phyloP scores from a whole-genome alignment of 2,888 invertebrate genomes.

The Morinoia aosen region DNA sequence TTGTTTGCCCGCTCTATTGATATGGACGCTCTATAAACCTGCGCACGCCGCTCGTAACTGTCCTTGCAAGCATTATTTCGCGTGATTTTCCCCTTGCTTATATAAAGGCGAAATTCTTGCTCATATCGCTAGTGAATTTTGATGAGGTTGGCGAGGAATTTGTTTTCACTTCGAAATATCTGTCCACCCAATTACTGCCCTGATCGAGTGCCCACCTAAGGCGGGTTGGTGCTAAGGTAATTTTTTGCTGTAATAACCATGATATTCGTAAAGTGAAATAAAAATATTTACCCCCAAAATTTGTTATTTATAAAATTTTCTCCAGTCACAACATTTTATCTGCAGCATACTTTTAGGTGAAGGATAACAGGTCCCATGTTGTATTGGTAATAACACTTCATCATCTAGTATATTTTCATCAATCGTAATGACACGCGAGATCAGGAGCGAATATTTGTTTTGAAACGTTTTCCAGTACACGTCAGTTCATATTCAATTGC shows the following conservation, averaged over 20 bases:
- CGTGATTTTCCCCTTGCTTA: background rate
- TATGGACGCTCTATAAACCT: conserved; percentile 11
- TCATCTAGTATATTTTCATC: too few relatives aligned
- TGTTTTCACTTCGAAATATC: background rate
- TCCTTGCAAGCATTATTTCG: background rate
- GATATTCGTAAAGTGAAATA: background rate
- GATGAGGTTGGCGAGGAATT: background rate
- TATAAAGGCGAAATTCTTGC: background rate
- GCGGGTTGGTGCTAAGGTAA: background rate
- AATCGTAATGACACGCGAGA: too few relatives aligned
- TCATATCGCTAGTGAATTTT: background rate
- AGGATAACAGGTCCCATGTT: too few relatives aligned
- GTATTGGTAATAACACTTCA: too few relatives aligned
- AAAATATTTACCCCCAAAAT: background rate
- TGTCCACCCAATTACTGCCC: background rate
- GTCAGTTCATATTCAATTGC: too few relatives aligned
- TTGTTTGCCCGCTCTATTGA: conserved; percentile 26
- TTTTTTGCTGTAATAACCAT: background rate
- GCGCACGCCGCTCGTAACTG: background rate
- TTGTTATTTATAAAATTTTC: background rate
- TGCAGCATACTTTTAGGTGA: too few relatives aligned
- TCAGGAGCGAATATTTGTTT: too few relatives aligned
- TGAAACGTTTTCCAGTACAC: too few relatives aligned
- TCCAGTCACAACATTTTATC: background rate
- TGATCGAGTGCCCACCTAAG: background rate